Evolutionary conservation across 2,888 invertebrate genomes (phyloP).

Genomic region (Deilephila porcellus): DNA sequence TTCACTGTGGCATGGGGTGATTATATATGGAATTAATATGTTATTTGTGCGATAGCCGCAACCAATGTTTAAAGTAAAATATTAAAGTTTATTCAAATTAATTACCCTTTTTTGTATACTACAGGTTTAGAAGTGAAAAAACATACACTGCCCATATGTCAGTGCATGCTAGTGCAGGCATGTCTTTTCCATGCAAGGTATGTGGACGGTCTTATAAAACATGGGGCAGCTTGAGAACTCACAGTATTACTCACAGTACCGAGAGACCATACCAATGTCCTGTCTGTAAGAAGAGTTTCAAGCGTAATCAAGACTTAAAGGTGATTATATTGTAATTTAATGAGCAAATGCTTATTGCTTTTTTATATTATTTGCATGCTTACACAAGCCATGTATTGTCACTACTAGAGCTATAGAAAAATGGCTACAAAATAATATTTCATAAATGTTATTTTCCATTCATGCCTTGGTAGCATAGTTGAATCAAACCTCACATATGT

Average conservation of each 20-base stretch:
- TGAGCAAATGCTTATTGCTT: background rate
- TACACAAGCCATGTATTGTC: no score
- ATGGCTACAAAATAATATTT: no score
- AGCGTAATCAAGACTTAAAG: conserved; percentile 90
- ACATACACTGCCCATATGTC: conserved; percentile 87
- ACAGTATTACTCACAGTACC: conserved; percentile 89
- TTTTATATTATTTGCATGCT: background rate
- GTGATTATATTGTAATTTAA: conserved; percentile 44
- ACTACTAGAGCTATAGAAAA: no score
- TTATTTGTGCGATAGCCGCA: no score
- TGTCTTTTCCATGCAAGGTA: conserved; percentile 81
- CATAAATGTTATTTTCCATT: no score
- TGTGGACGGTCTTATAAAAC: conserved; percentile 89
- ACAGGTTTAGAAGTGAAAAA: conserved; percentile 87
- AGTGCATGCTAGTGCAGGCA: conserved; percentile 56
- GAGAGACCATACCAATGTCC: conserved; percentile 88
- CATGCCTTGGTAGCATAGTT: no score
- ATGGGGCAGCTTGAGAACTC: conserved; percentile 87
- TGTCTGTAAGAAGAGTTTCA: conserved; percentile 89
- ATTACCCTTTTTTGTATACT: conserved; percentile 41
- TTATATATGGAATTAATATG: no score
- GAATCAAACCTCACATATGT: no score
- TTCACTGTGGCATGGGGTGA: no score
- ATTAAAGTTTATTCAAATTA: background rate
- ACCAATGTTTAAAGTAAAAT: no score